Conservation (phyloP, 2,113 vertebrate species). For the Amblyopsis rosae region DNA sequence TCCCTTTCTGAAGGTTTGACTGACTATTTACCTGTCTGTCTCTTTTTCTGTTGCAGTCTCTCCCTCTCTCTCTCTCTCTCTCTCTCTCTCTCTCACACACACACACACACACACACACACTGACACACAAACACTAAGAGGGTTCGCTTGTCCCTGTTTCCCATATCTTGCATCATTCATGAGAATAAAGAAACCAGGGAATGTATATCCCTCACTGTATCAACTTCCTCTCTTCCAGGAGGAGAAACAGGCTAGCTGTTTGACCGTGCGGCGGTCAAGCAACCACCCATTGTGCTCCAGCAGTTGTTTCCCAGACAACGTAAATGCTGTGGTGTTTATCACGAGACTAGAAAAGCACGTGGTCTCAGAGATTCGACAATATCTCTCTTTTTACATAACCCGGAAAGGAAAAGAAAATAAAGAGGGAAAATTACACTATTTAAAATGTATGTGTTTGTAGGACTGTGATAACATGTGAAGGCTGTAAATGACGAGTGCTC, state of each 20-base stretch:
- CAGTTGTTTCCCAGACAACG: background rate
- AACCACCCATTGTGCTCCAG: background rate
- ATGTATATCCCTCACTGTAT: constrained; percentile 68
- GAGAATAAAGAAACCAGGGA: constrained; percentile 65
- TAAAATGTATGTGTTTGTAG: background rate
- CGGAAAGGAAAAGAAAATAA: too few species aligned
- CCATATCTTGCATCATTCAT: constrained; percentile 77
- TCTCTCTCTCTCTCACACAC: constrained; percentile 18
- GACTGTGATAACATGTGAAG: background rate
- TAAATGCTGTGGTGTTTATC: constrained; percentile 42
- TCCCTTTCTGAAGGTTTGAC: background rate
- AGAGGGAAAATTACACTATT: too few species aligned
- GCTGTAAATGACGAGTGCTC: background rate
- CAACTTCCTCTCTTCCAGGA: constrained; percentile 43
- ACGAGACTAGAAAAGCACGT: constrained; percentile 14
- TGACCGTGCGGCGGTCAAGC: constrained; percentile 42
- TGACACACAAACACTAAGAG: constrained; percentile 61
- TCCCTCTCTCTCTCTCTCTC: background rate
- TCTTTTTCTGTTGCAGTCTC: constrained; percentile 7
- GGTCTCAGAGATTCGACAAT: too few species aligned
- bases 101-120: constrained; percentile 16
- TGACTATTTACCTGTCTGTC: background rate
- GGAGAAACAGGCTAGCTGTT: constrained; percentile 32
- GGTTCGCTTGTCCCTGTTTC: constrained; percentile 76
- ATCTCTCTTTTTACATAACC: too few species aligned